Percentiles rank a stretch among this genome's conserved stretches.
Evolutionary conservation across 2,888 invertebrate species (phyloP).

Genomic region (Volucella bombylans): DNA sequence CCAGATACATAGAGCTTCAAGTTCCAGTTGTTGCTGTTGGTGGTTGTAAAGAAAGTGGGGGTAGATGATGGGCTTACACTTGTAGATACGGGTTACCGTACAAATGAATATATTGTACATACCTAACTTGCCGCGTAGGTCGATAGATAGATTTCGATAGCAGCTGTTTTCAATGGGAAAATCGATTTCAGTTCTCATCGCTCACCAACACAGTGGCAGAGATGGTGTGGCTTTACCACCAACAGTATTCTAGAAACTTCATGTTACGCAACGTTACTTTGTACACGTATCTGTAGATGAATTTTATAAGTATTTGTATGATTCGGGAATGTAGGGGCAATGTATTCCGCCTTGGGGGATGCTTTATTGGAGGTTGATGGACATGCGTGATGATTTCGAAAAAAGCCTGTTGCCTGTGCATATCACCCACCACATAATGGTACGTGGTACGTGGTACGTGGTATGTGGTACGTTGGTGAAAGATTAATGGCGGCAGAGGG

Average conservation of each 20-base stretch:
- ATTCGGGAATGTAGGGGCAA: slow-evolving; percentile 57
- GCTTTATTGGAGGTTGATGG: slow-evolving; percentile 30
- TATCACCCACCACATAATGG: slow-evolving; percentile 5
- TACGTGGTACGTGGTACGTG: slow-evolving; percentile 10
- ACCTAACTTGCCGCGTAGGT: slow-evolving; percentile 55
- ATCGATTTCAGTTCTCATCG: slow-evolving; percentile 45
- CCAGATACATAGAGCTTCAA: slow-evolving; percentile 43
- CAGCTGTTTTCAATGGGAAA: slow-evolving; percentile 66
- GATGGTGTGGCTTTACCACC: slow-evolving; percentile 1
- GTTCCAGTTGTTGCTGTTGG: slow-evolving; percentile 2
- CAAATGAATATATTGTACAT: too few relatives aligned
- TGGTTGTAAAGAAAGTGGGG: slow-evolving; percentile 26
- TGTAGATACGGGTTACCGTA: slow-evolving; percentile 55
- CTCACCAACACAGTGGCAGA: slow-evolving; percentile 13
- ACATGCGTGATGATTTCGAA: slow-evolving; percentile 44
- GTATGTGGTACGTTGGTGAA: slow-evolving; percentile 29
- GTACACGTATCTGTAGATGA: slow-evolving; percentile 3
- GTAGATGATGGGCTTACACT: slow-evolving; percentile 47
- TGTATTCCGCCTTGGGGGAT: slow-evolving; percentile 56
- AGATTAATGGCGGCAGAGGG: slow-evolving; percentile 30
- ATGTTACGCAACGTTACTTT: slow-evolving; percentile 51
- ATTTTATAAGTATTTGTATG: slow-evolving; percentile 13
- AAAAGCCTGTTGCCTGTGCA: slow-evolving; percentile 69
- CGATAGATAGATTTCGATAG: slow-evolving; percentile 13
- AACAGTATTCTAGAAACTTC: slow-evolving; percentile 53